These are phyloP conservation scores for Stichopus horrens DNA, from an alignment of 53 echinoderm and acorn worm species.

Conservation along the genomic window DNA sequence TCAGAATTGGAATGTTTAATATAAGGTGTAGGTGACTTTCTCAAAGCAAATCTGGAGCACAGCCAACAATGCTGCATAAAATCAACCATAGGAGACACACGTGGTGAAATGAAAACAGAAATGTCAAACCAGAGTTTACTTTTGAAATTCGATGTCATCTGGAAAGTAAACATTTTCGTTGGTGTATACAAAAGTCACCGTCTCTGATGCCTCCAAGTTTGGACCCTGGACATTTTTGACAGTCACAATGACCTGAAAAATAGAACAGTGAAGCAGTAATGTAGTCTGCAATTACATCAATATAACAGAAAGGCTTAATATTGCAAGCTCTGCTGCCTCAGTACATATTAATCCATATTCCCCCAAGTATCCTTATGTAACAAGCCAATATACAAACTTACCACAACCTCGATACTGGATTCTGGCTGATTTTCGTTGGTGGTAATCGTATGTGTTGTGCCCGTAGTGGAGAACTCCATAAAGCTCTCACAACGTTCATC, in stretches of 20 bases:
- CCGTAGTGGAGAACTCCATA: neutral
- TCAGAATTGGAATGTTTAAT: too few species aligned
- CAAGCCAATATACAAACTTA: neutral
- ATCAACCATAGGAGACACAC: too few species aligned
- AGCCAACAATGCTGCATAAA: too few species aligned
- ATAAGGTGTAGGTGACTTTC: too few species aligned
- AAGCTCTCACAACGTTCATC: neutral
- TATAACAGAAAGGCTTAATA: too few species aligned
- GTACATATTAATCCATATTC: too few species aligned
- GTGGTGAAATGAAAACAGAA: neutral
- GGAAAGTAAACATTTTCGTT: slow-evolving; percentile 6
- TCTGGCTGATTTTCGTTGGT: neutral
- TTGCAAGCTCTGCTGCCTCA: too few species aligned
- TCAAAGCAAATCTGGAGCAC: too few species aligned
- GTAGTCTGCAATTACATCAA: too few species aligned
- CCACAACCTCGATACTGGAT: neutral
- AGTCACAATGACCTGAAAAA: neutral
- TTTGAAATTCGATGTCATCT: neutral
- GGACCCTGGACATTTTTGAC: neutral
- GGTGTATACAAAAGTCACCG: neutral
- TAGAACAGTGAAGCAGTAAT: neutral
- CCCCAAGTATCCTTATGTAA: too few species aligned
- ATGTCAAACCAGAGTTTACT: neutral
- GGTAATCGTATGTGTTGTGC: neutral
- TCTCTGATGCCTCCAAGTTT: neutral